Conservation (phyloP, 1,140 invertebrate species). For the fruit fly (Drosophila melanogaster) region DNA sequence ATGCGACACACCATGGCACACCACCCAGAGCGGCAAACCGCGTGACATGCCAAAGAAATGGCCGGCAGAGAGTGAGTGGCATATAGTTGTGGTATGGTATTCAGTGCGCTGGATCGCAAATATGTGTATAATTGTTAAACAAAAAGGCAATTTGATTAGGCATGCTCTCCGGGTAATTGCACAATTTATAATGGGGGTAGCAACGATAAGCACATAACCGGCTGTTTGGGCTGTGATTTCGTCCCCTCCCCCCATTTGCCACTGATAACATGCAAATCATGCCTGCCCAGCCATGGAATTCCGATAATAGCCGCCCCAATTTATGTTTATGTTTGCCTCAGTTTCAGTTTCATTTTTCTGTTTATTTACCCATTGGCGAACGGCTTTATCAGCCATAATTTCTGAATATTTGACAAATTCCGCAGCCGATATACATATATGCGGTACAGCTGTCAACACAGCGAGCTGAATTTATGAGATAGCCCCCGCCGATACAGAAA, state of each 20-base stretch:
- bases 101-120: conserved; percentile 7
- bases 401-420: conserved; percentile 63
- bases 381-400: conserved; percentile 54
- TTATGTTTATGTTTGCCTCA: conserved; percentile 35
- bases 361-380: conserved; percentile 43
- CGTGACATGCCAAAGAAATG: conserved; percentile 74
- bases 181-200: conserved; percentile 15
- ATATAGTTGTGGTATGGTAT: conserved; percentile 9
- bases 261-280: conserved; percentile 37
- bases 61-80: conserved; percentile 15
- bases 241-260: conserved; percentile 3
- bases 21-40: conserved; percentile 45
- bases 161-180: conserved; percentile 44
- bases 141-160: conserved; percentile 48
- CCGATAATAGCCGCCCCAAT: conserved; percentile 18
- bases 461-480: conserved; percentile 57
- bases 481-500: conserved; percentile 24
- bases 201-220: conserved; percentile 32
- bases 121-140: conserved; percentile 34
- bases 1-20: neutral
- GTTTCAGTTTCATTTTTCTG: conserved; percentile 35
- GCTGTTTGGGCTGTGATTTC: conserved; percentile 27
- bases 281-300: conserved; percentile 10
- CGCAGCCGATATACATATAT: conserved; percentile 13
- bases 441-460: conserved; percentile 55